Evolutionary conservation across 1,140 invertebrate genomes (phyloP).

Genomic region (Platorchestia sp.): DNA sequence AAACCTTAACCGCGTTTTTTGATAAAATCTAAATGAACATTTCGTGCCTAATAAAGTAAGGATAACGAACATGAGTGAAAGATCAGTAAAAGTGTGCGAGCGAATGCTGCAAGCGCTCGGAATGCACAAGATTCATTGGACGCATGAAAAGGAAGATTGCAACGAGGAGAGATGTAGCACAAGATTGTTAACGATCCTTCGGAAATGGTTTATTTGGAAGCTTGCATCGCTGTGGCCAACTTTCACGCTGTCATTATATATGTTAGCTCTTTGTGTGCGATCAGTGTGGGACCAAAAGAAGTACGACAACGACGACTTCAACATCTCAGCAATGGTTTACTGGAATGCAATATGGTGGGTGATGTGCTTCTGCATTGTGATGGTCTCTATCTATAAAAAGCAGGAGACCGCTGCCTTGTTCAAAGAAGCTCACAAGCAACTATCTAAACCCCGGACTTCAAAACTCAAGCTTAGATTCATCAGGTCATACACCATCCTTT

Average conservation of each 20-base stretch:
- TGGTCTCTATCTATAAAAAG: background rate
- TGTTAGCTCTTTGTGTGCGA: background rate
- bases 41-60: background rate
- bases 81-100: background rate
- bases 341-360: constrained; percentile 11
- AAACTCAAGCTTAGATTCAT: background rate
- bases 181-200: background rate
- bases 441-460: background rate
- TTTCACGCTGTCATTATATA: background rate
- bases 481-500: background rate
- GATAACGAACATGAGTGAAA: background rate
- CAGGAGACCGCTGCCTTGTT: background rate
- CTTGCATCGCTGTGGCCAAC: background rate
- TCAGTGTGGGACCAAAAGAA: background rate
- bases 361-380: background rate
- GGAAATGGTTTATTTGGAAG: background rate
- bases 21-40: background rate
- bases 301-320: background rate
- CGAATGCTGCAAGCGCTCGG: background rate
- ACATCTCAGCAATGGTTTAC: background rate
- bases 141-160: background rate
- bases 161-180: background rate
- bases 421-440: background rate
- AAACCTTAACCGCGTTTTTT: too few species aligned
- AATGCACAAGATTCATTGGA: background rate